Evolutionary conservation across 35 echinoderm and acorn worm genomes (phyloP), one percentile per base, ranked within the genome.

Genomic region (Patiria miniata): DNA sequence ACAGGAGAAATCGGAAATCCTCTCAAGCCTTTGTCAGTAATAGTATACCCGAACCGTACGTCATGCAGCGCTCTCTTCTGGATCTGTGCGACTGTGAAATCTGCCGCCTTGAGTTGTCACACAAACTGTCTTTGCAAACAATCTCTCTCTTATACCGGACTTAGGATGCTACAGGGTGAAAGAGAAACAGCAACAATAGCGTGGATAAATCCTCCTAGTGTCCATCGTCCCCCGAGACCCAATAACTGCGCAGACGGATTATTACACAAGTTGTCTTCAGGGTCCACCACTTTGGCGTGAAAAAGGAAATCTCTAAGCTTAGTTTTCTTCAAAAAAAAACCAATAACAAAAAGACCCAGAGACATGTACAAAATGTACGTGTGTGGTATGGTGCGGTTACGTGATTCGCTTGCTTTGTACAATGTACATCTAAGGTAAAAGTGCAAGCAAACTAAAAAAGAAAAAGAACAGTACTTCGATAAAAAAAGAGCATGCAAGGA

Each of bases 1-100:
- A 22, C 14, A 23, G 29, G 34, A 9, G 65, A 73, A 73, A 73
- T 22, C 65, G 65, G 65, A 73, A 73, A 73, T 73, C 65, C 65
- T 18, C 65, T 26, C 26, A 22, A 23, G 65, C 34, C 65, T 34
- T 73, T 26, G 34, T 18, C 14, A 34, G 29, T 73, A 14, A 26
- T 1, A 36, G 21, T 73, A 73, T 73, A 47, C 42, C 42, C 65
- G 19, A 30, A 10, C 34, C 65, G 34, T 23, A 32, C 26, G 7
- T 7, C 65, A 36, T 73, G 65, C 29, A 1, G 34, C 34, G 30
- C 65, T 14, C 65, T 73, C 29, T 73, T 73, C 21, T 32, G 7
- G 65, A 14, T 73, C 65, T 9, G 10, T 73, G 26, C 19, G 42
- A 47, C 42, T 47, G n/a, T n/a, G 42, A 47, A 73, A 30, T 10